Evolutionary conservation across 2,113 vertebrate species (phyloP).

Genomic region (Megalops atlanticus): DNA sequence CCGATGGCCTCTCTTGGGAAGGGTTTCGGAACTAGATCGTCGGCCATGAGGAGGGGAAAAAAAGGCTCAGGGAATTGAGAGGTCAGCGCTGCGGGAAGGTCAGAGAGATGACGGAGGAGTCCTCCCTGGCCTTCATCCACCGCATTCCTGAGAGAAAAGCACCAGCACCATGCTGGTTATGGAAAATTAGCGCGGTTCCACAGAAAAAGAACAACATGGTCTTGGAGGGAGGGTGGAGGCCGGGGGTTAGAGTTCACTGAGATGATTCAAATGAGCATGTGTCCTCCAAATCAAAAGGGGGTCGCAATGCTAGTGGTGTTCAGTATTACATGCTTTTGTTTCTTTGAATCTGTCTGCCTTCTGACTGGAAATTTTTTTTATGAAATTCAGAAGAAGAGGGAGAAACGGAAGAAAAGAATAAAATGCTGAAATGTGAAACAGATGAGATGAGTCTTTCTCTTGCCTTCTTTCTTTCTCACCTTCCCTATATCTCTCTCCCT

Average conservation of each 20-base stretch:
- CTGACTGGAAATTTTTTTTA: background rate
- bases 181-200: background rate
- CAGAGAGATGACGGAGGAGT: background rate
- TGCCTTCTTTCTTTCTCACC: too few relatives aligned
- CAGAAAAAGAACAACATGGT: background rate
- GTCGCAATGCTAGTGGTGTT: background rate
- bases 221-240: background rate
- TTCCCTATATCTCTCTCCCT: too few relatives aligned
- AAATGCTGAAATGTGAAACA: background rate
- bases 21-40: background rate
- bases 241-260: background rate
- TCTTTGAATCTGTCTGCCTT: too few relatives aligned
- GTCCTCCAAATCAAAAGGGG: too few relatives aligned
- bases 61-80: background rate
- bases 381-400: background rate
- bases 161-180: too few relatives aligned
- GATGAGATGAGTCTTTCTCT: background rate
- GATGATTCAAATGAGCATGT: background rate
- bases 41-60: background rate
- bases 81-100: background rate
- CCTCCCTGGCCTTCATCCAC: background rate
- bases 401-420: background rate
- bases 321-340: background rate
- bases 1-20: background rate
- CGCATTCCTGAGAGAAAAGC: background rate